Conservation (phyloP, 2,888 invertebrate species). For the Desoria tigrina region DNA sequence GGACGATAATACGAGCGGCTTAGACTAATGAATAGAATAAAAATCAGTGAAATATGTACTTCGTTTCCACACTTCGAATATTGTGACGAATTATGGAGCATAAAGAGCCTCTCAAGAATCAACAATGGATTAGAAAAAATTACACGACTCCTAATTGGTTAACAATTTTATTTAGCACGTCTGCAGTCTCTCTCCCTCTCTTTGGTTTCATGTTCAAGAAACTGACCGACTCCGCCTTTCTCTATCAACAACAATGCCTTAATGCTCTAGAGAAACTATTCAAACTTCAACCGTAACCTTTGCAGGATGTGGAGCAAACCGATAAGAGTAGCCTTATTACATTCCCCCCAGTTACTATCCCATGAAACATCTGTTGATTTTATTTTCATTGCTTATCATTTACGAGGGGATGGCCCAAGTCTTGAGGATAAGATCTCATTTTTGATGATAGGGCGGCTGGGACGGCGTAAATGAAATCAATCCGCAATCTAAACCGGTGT, state of each 20-base stretch:
- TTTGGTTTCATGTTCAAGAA: not conserved
- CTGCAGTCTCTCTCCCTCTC: not conserved
- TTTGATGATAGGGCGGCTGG: not conserved
- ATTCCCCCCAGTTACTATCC: too few species aligned
- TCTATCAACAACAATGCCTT: slow-evolving; percentile 8
- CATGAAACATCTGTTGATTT: too few species aligned
- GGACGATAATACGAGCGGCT: slow-evolving; percentile 44
- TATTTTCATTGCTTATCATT: too few species aligned
- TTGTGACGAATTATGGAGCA: slow-evolving; percentile 18
- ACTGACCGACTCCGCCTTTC: slow-evolving; percentile 9
- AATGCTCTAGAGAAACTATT: not conserved
- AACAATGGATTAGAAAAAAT: slow-evolving; percentile 16
- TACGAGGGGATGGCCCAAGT: too few species aligned
- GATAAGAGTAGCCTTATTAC: too few species aligned
- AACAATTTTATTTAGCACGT: slow-evolving; percentile 19
- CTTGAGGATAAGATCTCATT: too few species aligned
- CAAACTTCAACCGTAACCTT: not conserved
- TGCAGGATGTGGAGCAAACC: not conserved
- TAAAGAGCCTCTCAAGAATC: slow-evolving; percentile 15
- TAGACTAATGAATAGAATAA: slow-evolving; percentile 46
- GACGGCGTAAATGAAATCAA: slow-evolving; percentile 8
- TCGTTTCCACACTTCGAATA: slow-evolving; percentile 16
- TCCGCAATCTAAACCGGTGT: not conserved
- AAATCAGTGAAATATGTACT: slow-evolving; percentile 24
- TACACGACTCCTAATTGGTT: slow-evolving; percentile 14